Conservation (phyloP, 2,113 vertebrate species). For the Neomonachus schauinslandi region DNA sequence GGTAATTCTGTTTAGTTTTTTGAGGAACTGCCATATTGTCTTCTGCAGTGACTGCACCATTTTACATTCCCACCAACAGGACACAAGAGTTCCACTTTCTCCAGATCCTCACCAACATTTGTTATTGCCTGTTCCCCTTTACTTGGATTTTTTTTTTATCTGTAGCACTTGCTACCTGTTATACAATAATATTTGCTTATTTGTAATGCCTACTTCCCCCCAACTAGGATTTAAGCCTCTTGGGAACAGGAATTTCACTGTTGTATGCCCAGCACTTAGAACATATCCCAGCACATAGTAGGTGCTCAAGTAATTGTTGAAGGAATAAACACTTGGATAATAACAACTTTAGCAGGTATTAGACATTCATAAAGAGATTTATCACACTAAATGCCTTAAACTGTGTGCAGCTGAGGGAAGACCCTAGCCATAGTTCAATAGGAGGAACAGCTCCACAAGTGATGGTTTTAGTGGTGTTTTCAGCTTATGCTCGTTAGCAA, state of each 20-base stretch:
- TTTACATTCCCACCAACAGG: background rate
- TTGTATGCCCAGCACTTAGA: background rate
- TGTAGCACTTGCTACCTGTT: background rate
- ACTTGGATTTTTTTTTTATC: background rate
- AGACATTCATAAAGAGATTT: background rate
- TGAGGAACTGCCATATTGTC: background rate
- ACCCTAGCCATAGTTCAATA: background rate
- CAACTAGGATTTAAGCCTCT: background rate
- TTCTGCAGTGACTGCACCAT: background rate
- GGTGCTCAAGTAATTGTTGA: background rate
- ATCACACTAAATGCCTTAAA: background rate
- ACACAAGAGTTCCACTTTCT: background rate
- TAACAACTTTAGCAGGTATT: background rate
- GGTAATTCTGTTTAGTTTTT: background rate
- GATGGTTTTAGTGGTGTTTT: background rate
- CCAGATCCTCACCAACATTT: background rate
- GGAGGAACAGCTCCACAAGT: background rate
- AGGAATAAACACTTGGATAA: background rate
- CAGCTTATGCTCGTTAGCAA: background rate
- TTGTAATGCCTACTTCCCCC: background rate
- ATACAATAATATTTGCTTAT: background rate
- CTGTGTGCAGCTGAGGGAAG: background rate
- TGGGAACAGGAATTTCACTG: background rate
- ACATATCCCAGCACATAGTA: background rate
- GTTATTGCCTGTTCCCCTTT: background rate